Evolutionary conservation across 2,888 invertebrate species (phyloP), one percentile per base, ranked within the genome.

Genomic region (Pachycephus smyrnensis): DNA sequence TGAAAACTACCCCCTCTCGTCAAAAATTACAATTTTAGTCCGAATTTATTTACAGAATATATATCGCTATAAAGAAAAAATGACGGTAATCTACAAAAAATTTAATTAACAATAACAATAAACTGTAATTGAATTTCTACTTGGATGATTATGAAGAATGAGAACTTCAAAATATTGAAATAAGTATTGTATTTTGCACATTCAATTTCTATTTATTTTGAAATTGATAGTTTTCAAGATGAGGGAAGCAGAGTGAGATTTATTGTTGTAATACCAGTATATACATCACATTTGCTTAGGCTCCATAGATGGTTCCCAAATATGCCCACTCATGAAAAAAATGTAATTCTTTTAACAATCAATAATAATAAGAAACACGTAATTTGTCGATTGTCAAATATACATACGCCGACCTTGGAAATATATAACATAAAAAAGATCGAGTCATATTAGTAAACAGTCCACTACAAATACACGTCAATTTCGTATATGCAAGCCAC

Each of bases 1-100:
- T 71, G 71, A 31, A 71, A 71, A 71, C 71, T 32, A 71, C 71
- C 71, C 69, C 71, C 31, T 31, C 71, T 71, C 31, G 31, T 55
- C 4, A 23, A 23, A 23, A 55, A 23, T 23, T 9, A 55, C 23
- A 23, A 23, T 55, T 23, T 15, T 23, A 23, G 6, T 55, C 23
- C 15, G 6, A 55, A 55, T 55, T 23, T 23, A 6, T 55, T 55
- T 9, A 55, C 6, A 55, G 6, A 55, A 55, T 55, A 55, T 23
- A 55, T 23, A 55, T 23, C 23, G 23, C 40, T 23, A 9, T 23
- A 23, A 55, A 6, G 9, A 55, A 55, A 55, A 3, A 55, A 15
- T 23, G 15, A 55, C 40, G 9, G 23, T 55, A 55, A 55, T 55
- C 40, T 55, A 55, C 9, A 2, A 55, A 23, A 55, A 4, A 1